Base-by-base conservation (phyloP, 2,888 invertebrate genomes). In the Drosophila suboccidentalis region DNA sequence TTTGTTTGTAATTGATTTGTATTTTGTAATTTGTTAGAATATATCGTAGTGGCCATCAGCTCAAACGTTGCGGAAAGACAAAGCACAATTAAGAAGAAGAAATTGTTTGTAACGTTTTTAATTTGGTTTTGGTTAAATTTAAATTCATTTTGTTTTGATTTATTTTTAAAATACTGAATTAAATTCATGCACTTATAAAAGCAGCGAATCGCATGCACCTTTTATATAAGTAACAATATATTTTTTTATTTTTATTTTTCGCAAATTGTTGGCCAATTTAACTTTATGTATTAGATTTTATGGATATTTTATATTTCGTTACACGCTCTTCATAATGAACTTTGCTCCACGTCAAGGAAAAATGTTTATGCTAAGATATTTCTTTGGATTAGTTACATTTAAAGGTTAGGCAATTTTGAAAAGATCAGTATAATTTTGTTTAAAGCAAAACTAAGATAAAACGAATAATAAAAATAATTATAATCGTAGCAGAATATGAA, bases 11-110 rank as follows among this genome's bases (percentile, higher is more conserved):
- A 76, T 84, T 84, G 84, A 83, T 84, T 87, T 87, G 84, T 85
- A 79, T 80, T 90, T 91, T 90, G 89, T 90, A 90, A 90, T 89
- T 90, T 85, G 88, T 90, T 90, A 90, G 84, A 87, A 91, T 91
- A 84, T 90, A 89, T 92, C 92, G 91, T 89, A 90, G 91, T 91
- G 91, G 92, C 92, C 92, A 91, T 92, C 92, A 92, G 92, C 92
- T 92, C 92, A 93, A 92, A 92, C 92, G 92, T 92, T 92, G 92
- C 92, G 92, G 92, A 93, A 93, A 93, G 92, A 93, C 93, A 93
- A 93, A 93, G 92, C 92, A 93, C 93, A 93, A 93, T 92, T 91
- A 91, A 91, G 91, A 92, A 91, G 86, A 87, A 86, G 82, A 91
- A 90, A 90, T 81, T 73, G 72, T 75, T 82, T 73, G 76, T 76